A percentile compares a stretch with the other conserved stretches of the same genome.
These are phyloP conservation scores for Belgica antarctica DNA, from an alignment of 2,888 invertebrate genomes.

Conservation along the genomic window DNA sequence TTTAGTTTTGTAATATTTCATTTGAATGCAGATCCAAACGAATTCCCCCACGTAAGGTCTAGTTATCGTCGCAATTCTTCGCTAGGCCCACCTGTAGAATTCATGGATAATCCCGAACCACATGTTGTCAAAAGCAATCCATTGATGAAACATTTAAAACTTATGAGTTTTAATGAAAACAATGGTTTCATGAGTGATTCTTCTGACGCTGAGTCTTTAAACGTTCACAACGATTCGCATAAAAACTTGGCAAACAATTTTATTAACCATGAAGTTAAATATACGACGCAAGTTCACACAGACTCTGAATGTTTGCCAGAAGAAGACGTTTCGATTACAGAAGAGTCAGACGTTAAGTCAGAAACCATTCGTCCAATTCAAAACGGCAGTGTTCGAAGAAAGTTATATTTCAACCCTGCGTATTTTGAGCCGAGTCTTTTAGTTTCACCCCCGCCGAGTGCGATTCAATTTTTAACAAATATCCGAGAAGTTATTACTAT, in stretches of 20 bases:
- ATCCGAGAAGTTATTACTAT: conserved; percentile 87
- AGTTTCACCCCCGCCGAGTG: conserved; percentile 81
- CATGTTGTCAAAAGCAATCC: conserved; percentile 79
- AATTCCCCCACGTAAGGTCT: neutral
- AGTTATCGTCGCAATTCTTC: conserved; percentile 28
- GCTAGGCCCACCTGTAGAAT: conserved; percentile 28
- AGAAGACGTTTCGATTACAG: conserved; percentile 81
- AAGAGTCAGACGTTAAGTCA: conserved; percentile 64
- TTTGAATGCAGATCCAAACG: neutral
- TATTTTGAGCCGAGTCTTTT: conserved; percentile 86
- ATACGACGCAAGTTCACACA: neutral
- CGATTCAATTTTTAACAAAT: conserved; percentile 82
- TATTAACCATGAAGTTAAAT: conserved; percentile 48
- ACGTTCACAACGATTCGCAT: conserved; percentile 53
- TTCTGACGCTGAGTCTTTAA: conserved; percentile 66
- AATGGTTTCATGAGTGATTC: conserved; percentile 59
- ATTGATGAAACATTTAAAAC: conserved; percentile 65
- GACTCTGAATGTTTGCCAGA: conserved; percentile 71
- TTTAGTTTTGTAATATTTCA: too few species aligned
- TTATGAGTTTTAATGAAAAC: conserved; percentile 58
- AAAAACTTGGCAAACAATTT: conserved; percentile 35
- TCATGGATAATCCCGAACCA: conserved; percentile 57
- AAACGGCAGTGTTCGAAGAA: conserved; percentile 70
- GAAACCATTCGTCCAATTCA: conserved; percentile 47
- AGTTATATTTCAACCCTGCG: conserved; percentile 85